phyloP scores from a whole-genome alignment of 2,797 vertebrate genomes.

The Emys orbicularis region DNA sequence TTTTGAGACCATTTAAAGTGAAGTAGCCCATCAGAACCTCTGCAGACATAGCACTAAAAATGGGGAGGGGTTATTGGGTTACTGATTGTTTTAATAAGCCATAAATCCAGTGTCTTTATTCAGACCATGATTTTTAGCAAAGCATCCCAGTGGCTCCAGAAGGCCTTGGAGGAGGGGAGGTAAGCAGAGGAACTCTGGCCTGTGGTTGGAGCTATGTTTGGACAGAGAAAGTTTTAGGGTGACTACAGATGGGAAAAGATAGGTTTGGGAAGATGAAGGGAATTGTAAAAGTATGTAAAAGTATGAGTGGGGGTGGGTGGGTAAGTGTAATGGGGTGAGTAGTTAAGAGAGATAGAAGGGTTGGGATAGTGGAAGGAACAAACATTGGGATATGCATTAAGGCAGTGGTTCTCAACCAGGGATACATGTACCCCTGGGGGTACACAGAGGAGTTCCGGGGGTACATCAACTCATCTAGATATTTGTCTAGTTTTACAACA shows the following conservation, averaged over 20 bases:
- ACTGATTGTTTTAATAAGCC: too few species aligned
- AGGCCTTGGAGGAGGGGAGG: neutral
- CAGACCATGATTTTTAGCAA: too few species aligned
- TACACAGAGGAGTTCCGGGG: too few species aligned
- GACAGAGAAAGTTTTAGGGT: neutral
- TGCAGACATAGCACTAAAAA: too few species aligned
- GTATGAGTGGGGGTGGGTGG: neutral
- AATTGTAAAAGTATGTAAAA: neutral
- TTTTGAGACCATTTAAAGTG: too few species aligned
- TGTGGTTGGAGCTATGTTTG: neutral
- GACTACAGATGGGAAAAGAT: neutral
- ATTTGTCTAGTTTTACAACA: too few species aligned
- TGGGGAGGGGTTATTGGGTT: too few species aligned
- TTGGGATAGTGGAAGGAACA: neutral
- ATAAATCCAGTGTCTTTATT: too few species aligned
- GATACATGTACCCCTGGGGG: too few species aligned
- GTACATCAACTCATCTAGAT: too few species aligned
- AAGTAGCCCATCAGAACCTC: too few species aligned
- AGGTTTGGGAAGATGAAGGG: neutral
- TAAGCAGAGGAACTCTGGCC: neutral
- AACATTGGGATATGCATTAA: neutral
- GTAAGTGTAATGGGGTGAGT: neutral
- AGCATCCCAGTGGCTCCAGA: neutral
- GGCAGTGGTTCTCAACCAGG: neutral
- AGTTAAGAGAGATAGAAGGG: neutral